Evolutionary conservation across 92 coral and sea anemone species (phyloP).

Genomic region (Porites lobata): DNA sequence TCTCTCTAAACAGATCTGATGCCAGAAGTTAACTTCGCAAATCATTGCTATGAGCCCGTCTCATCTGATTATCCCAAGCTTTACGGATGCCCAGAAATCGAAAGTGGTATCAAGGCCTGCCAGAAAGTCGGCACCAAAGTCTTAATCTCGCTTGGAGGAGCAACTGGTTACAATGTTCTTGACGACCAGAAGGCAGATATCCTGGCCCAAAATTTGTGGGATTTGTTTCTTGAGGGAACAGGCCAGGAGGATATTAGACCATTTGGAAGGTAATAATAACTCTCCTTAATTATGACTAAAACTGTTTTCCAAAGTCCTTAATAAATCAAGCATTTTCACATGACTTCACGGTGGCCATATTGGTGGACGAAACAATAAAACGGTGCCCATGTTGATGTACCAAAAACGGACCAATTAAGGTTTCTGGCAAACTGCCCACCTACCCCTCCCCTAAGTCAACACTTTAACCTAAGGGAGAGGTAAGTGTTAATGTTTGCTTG

Average conservation of each 20-base stretch:
- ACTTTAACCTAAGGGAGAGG: too few relatives aligned
- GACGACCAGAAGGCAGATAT: slow-evolving; percentile 30
- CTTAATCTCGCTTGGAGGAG: slow-evolving; percentile 85
- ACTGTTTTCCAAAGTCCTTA: too few relatives aligned
- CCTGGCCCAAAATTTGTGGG: slow-evolving; percentile 60
- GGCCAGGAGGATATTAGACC: slow-evolving; percentile 41
- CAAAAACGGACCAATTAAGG: too few relatives aligned
- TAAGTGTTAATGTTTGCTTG: too few relatives aligned
- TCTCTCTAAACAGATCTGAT: slow-evolving; percentile 36
- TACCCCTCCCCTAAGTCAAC: too few relatives aligned
- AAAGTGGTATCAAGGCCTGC: slow-evolving; percentile 72
- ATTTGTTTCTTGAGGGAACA: slow-evolving; percentile 65
- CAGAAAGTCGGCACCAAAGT: slow-evolving; percentile 73
- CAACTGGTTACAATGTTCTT: slow-evolving; percentile 58
- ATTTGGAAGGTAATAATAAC: slow-evolving; percentile 34
- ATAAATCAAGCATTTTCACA: not conserved
- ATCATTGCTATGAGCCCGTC: slow-evolving; percentile 51
- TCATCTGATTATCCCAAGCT: slow-evolving; percentile 54
- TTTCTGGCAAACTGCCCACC: too few relatives aligned
- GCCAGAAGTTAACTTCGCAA: slow-evolving; percentile 59
- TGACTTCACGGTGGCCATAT: not conserved
- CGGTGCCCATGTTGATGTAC: too few relatives aligned
- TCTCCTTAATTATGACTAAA: too few relatives aligned
- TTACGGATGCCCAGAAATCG: slow-evolving; percentile 69
- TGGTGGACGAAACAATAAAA: too few relatives aligned